Evolutionary conservation across 2,888 invertebrate species (phyloP).

Genomic region (Alcis repandata): DNA sequence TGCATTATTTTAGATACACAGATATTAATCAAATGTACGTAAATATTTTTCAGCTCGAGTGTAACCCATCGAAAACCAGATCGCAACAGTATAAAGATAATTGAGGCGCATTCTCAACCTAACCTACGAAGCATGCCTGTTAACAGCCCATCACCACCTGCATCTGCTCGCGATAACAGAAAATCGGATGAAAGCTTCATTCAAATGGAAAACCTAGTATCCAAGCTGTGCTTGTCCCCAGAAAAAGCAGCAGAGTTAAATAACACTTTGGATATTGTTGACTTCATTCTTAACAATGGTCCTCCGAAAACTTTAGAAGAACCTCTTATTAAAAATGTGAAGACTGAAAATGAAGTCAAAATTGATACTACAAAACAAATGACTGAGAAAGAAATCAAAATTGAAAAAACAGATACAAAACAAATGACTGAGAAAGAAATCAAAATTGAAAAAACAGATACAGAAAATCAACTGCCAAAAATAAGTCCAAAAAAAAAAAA

Average conservation of each 20-base stretch:
- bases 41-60: constrained; percentile 17
- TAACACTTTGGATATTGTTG: constrained; percentile 68
- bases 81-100: constrained; percentile 63
- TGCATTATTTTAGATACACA: no score
- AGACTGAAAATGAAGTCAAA: background rate
- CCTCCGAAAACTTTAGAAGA: constrained; percentile 26
- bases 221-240: constrained; percentile 55
- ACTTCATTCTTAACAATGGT: constrained; percentile 67
- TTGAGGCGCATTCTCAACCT: constrained; percentile 72
- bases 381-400: constrained; percentile 14
- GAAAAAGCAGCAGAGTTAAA: constrained; percentile 55
- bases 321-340: background rate
- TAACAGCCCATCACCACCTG: constrained; percentile 27
- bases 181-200: constrained; percentile 67
- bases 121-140: constrained; percentile 51
- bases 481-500: constrained; percentile 9
- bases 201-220: constrained; percentile 66
- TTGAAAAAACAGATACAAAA: background rate
- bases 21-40: no score
- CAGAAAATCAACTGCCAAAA: background rate
- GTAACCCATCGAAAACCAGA: constrained; percentile 36
- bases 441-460: background rate
- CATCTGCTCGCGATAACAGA: constrained; percentile 50
- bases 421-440: constrained; percentile 12
- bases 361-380: background rate